phyloP scores from a whole-genome alignment of 2,888 invertebrate genomes.

The Muschampia plurimacula region DNA sequence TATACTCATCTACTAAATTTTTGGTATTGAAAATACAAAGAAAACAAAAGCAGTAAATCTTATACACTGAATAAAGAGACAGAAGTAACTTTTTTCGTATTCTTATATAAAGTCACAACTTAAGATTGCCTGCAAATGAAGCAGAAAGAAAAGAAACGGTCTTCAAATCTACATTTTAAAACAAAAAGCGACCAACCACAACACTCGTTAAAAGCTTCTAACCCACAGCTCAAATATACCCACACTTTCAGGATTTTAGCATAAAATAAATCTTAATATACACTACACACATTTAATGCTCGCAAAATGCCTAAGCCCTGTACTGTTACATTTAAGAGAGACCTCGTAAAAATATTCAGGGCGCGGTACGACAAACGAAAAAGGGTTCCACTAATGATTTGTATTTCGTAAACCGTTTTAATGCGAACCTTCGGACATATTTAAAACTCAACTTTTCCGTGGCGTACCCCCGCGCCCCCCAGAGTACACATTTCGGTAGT shows the following conservation, averaged over 20 bases:
- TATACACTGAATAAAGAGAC: too few relatives aligned
- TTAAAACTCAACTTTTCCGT: conserved; percentile 83
- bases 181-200: not conserved
- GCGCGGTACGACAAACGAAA: conserved; percentile 36
- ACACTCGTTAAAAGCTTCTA: conserved; percentile 1
- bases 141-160: too few relatives aligned
- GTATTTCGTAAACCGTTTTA: conserved; percentile 78
- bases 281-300: conserved; percentile 24
- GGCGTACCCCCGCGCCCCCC: conserved; percentile 55
- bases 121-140: too few relatives aligned
- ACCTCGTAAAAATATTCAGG: conserved; percentile 37
- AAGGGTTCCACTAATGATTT: conserved; percentile 71
- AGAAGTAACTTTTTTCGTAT: too few relatives aligned
- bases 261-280: conserved; percentile 18
- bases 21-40: too few relatives aligned
- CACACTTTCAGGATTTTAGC: conserved; percentile 1
- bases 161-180: not conserved
- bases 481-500: conserved; percentile 78
- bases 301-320: conserved; percentile 26
- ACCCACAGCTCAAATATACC: not conserved
- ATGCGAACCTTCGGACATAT: conserved; percentile 84
- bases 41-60: too few relatives aligned
- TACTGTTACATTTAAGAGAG: conserved; percentile 25
- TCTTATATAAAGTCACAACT: too few relatives aligned
- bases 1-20: too few relatives aligned